A percentile compares a stretch with the other conserved stretches of the same genome.
phyloP scores from a whole-genome alignment of 1,140 invertebrate genomes.

The Brachionus plicatilis region DNA sequence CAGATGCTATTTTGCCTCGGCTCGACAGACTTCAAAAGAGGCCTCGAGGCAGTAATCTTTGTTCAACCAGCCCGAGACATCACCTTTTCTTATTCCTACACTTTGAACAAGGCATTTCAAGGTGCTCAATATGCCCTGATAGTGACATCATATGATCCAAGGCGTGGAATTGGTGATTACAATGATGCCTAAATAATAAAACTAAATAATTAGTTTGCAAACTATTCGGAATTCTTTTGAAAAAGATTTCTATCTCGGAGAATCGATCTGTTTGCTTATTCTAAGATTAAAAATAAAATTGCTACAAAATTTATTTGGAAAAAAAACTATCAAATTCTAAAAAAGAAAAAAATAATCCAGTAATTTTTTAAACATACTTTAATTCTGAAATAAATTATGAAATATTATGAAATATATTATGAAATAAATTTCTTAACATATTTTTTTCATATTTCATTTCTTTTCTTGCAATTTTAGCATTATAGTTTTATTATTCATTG shows the following conservation, averaged over 20 bases:
- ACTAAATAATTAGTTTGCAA: too few species aligned
- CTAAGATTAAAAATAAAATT: background rate
- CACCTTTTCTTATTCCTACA: background rate
- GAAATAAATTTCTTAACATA: too few species aligned
- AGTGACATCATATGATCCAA: slow-evolving; percentile 9
- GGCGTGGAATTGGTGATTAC: background rate
- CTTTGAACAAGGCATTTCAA: background rate
- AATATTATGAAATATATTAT: too few species aligned
- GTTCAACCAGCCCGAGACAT: background rate
- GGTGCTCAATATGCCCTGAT: background rate
- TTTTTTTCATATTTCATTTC: too few species aligned
- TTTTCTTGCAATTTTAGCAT: too few species aligned
- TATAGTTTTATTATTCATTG: too few species aligned
- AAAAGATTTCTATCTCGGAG: too few species aligned
- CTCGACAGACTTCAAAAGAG: background rate
- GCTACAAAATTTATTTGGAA: background rate
- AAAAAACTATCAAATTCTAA: background rate
- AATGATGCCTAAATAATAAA: background rate
- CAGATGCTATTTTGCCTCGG: background rate
- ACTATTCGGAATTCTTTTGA: too few species aligned
- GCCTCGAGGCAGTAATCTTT: background rate
- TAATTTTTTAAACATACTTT: background rate
- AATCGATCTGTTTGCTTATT: too few species aligned
- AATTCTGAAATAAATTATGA: too few species aligned
- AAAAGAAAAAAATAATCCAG: background rate